Evolutionary conservation across 2,797 vertebrate genomes (phyloP).

Genomic region (Sitta carolinensis): DNA sequence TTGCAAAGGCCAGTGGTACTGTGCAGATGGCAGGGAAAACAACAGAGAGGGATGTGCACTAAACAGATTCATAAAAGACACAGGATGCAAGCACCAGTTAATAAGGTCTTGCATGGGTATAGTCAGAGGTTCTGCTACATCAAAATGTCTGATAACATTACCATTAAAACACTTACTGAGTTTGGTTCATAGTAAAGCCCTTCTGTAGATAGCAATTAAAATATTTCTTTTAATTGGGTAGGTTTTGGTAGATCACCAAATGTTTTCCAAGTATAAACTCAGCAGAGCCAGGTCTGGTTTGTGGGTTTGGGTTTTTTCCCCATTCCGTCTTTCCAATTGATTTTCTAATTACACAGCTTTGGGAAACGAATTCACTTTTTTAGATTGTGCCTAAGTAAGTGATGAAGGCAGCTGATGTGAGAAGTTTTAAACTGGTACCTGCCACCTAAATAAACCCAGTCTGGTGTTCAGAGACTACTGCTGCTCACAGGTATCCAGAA

Average conservation of each 20-base stretch:
- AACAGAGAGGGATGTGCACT: neutral
- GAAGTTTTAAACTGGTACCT: neutral
- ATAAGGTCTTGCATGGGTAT: neutral
- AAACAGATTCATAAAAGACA: neutral
- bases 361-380: neutral
- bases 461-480: neutral
- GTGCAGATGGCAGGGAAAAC: conserved; percentile 1
- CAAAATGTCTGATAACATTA: neutral
- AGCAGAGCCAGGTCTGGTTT: neutral
- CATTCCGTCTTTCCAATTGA: neutral
- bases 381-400: neutral
- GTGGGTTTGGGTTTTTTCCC: neutral
- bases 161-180: neutral
- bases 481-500: neutral
- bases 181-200: neutral
- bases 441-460: neutral
- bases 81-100: neutral
- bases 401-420: neutral
- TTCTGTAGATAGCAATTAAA: neutral
- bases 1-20: conserved; percentile 48
- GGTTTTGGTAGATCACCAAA: neutral
- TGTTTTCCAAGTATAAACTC: neutral
- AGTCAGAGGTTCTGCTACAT: neutral
- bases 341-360: neutral
- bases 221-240: neutral